These are phyloP conservation scores for Archilochus colubris DNA, from an alignment of 2,113 vertebrate genomes.

Conservation along the genomic window DNA sequence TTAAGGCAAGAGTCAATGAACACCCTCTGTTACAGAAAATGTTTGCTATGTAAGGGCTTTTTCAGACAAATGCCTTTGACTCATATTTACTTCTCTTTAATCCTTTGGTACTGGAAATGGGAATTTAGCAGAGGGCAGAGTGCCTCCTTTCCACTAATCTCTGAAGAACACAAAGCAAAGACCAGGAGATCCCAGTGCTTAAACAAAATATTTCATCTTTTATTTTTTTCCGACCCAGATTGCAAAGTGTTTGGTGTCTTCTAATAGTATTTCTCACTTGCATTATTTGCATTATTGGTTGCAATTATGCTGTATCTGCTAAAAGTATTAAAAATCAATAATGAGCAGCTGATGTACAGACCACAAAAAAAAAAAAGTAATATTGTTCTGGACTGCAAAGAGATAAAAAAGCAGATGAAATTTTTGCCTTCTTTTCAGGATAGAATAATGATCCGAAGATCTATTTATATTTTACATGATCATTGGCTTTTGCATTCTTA, in stretches of 20 bases:
- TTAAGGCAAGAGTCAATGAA: slow-evolving; percentile 23
- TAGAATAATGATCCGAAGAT: background rate
- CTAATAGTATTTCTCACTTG: slow-evolving; percentile 42
- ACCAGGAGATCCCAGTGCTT: background rate
- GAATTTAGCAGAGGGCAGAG: background rate
- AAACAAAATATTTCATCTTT: background rate
- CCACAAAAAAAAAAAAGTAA: background rate
- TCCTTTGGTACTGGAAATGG: background rate
- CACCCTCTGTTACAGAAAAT: background rate
- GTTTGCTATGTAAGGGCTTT: slow-evolving; percentile 13
- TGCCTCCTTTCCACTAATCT: background rate
- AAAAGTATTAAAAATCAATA: slow-evolving; percentile 70
- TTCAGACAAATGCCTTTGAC: slow-evolving; percentile 17
- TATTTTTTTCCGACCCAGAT: background rate
- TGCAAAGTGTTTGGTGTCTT: slow-evolving; percentile 7
- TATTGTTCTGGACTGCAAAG: background rate
- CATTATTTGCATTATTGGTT: slow-evolving; percentile 54
- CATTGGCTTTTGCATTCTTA: slow-evolving; percentile 22
- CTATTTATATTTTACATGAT: slow-evolving; percentile 33
- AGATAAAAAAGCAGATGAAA: slow-evolving; percentile 9
- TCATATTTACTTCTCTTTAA: background rate
- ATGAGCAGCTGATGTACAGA: background rate
- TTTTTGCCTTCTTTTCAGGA: background rate
- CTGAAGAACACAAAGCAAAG: background rate
- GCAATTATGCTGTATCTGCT: slow-evolving; percentile 52